phyloP scores from a whole-genome alignment of 2,888 invertebrate species.

The Drosophila barbarae region DNA sequence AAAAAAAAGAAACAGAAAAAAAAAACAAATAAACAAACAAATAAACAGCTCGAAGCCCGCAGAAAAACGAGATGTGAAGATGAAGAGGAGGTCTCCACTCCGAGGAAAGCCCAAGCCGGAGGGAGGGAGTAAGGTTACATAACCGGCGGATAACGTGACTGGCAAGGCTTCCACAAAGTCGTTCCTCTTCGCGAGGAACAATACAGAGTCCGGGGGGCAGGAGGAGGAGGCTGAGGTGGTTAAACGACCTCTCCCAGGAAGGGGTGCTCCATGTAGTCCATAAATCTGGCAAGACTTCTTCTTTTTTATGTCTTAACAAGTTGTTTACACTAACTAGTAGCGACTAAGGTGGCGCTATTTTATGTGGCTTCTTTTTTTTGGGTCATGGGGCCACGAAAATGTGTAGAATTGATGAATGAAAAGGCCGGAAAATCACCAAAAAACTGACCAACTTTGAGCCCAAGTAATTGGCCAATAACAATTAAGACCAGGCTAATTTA shows the following conservation, averaged over 20 bases:
- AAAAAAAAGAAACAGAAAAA: constrained; percentile 23
- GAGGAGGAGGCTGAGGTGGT: not conserved
- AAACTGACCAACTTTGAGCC: constrained; percentile 9
- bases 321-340: constrained; percentile 33
- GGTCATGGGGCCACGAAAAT: constrained; percentile 31
- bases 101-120: constrained; percentile 11
- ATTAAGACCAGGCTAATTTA: constrained; percentile 19
- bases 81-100: constrained; percentile 28
- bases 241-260: constrained; percentile 33
- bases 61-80: constrained; percentile 52
- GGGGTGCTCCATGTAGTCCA: constrained; percentile 41
- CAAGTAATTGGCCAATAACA: constrained; percentile 22
- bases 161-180: constrained; percentile 57
- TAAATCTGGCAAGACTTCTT: constrained; percentile 50
- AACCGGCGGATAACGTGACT: constrained; percentile 61
- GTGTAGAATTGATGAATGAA: constrained; percentile 20
- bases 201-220: constrained; percentile 7
- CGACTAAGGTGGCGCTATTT: constrained; percentile 16
- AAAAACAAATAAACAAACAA: constrained; percentile 18
- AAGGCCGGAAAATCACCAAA: not conserved
- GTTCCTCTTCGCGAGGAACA: constrained; percentile 20
- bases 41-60: constrained; percentile 14
- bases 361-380: constrained; percentile 12
- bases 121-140: constrained; percentile 49
- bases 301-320: constrained; percentile 41